Conservation (phyloP, 2,797 vertebrate genomes). For the Huso huso region DNA sequence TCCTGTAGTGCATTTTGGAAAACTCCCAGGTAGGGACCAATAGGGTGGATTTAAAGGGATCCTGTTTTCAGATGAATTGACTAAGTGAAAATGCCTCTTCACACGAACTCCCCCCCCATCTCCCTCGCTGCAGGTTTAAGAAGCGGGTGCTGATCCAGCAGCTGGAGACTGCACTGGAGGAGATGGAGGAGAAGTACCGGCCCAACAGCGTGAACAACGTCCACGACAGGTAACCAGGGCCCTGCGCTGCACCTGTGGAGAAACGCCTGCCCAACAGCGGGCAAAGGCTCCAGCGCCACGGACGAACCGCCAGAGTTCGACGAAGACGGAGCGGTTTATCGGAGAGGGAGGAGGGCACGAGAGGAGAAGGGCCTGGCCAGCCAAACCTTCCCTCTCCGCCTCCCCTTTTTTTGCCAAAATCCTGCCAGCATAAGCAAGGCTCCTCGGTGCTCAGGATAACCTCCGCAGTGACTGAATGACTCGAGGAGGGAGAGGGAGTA, state of each 20-base stretch:
- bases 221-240: slow-evolving; percentile 67
- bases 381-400: slow-evolving; percentile 1
- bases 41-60: no score
- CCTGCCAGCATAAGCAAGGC: background rate
- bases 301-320: background rate
- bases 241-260: slow-evolving; percentile 5
- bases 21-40: no score
- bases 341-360: background rate
- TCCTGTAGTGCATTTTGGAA: no score
- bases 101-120: no score
- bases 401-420: slow-evolving; percentile 1
- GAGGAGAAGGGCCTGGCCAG: background rate
- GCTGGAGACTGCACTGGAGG: slow-evolving; percentile 77
- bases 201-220: slow-evolving; percentile 68
- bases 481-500: slow-evolving; percentile 19
- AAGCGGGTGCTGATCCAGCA: slow-evolving; percentile 95
- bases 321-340: slow-evolving; percentile 1
- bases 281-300: background rate
- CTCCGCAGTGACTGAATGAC: slow-evolving; percentile 28
- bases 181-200: slow-evolving; percentile 65
- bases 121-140: slow-evolving; percentile 75
- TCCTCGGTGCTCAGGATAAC: slow-evolving; percentile 7
- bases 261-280: background rate
- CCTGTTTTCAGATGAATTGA: no score
- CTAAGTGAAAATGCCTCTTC: no score